phyloP scores from a whole-genome alignment of 2,797 vertebrate genomes.

The Myotis vivesi region DNA sequence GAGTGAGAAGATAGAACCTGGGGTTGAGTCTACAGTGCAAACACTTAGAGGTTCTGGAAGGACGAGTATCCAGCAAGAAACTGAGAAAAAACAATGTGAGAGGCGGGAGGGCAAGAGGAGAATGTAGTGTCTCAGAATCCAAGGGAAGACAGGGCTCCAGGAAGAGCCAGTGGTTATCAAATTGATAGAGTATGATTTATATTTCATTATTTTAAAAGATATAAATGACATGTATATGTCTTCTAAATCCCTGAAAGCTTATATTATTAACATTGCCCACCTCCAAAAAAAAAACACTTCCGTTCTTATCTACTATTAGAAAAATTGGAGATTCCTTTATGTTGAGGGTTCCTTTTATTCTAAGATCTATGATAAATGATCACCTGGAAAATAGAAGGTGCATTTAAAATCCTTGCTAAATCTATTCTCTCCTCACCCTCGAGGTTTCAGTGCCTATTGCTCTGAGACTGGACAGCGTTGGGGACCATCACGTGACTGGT shows the following conservation, averaged over 20 bases:
- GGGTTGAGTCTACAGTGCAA: not conserved
- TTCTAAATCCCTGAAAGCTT: slow-evolving; percentile 17
- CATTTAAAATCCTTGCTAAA: not conserved
- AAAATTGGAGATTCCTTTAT: not conserved
- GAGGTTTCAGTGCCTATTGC: not conserved
- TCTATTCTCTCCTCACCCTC: not conserved
- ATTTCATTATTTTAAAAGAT: not conserved
- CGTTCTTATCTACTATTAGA: not conserved
- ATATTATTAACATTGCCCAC: not conserved
- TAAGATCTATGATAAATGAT: not conserved
- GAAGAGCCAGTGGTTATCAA: not conserved
- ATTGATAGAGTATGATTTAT: not conserved
- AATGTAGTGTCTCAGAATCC: not conserved
- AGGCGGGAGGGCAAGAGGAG: not conserved
- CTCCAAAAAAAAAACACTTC: not conserved
- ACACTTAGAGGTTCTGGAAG: not conserved
- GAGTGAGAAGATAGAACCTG: not conserved
- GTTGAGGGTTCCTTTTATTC: not conserved
- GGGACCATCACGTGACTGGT: not conserved
- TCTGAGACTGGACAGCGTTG: too few species aligned
- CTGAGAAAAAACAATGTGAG: not conserved
- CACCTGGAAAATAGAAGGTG: not conserved
- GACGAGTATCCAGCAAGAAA: not conserved
- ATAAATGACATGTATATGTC: not conserved
- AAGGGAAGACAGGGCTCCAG: not conserved